These are phyloP conservation scores for Palythoa caribaeorum DNA, from an alignment of 92 coral and sea anemone genomes.

Conservation along the genomic window DNA sequence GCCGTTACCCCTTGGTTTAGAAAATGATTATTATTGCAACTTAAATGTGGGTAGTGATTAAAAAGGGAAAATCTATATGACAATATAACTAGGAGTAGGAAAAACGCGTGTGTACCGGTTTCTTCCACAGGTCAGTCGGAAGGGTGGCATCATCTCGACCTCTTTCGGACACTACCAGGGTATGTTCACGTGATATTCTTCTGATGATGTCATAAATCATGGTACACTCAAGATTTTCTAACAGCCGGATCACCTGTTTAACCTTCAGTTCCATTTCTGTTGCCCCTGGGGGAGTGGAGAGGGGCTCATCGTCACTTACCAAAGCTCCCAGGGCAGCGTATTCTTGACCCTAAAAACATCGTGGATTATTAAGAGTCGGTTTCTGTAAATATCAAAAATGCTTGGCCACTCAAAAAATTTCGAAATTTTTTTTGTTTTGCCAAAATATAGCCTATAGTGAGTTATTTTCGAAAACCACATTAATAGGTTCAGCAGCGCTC, in stretches of 20 bases:
- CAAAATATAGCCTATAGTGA: too few relatives aligned
- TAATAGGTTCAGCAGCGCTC: too few relatives aligned
- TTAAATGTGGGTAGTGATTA: too few relatives aligned
- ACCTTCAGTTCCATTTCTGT: slow-evolving; percentile 99
- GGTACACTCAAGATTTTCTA: slow-evolving; percentile 95
- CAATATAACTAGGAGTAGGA: background rate
- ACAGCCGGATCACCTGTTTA: slow-evolving; percentile 92
- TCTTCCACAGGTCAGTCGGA: slow-evolving; percentile 98
- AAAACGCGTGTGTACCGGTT: slow-evolving; percentile 72
- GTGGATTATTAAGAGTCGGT: background rate
- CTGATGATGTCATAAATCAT: slow-evolving; percentile 95
- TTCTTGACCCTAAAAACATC: slow-evolving; percentile 80
- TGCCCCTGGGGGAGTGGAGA: slow-evolving; percentile 94
- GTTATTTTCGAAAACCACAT: too few relatives aligned
- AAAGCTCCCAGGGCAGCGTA: slow-evolving; percentile 92
- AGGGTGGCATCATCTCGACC: slow-evolving; percentile 97
- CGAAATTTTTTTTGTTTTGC: too few relatives aligned
- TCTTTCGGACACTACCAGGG: slow-evolving; percentile 94
- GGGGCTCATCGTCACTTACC: slow-evolving; percentile 95
- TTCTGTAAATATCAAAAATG: too few relatives aligned
- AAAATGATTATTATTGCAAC: background rate
- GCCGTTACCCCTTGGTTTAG: too few relatives aligned
- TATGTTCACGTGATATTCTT: slow-evolving; percentile 97
- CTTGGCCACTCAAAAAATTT: too few relatives aligned
- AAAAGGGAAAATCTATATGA: background rate